Evolutionary conservation across 2,888 invertebrate genomes (phyloP).

Genomic region (Lumbricus terrestris): DNA sequence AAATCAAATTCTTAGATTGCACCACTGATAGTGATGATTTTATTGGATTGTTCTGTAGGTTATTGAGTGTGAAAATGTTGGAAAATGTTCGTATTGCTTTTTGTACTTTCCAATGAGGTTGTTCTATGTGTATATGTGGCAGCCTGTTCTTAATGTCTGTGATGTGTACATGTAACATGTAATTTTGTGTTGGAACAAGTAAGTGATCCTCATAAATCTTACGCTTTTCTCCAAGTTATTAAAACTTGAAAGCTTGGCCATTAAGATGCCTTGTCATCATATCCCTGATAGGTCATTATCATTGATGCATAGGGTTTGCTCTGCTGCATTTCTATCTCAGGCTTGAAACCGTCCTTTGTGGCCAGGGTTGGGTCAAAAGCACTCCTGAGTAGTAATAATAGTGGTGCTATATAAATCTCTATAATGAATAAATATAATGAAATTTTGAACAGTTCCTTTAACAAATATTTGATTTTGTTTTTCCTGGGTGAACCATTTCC

Average conservation of each 20-base stretch:
- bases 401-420: too few relatives aligned
- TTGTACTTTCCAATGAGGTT: not conserved
- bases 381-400: too few relatives aligned
- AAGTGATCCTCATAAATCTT: not conserved
- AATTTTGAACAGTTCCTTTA: not conserved
- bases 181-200: not conserved
- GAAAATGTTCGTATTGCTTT: not conserved
- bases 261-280: too few relatives aligned
- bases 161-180: too few relatives aligned
- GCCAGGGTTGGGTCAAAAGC: too few relatives aligned
- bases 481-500: not conserved
- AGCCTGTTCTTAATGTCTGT: not conserved
- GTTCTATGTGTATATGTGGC: not conserved
- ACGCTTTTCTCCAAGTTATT: not conserved
- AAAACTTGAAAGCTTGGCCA: not conserved
- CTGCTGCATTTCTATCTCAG: too few relatives aligned
- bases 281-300: not conserved
- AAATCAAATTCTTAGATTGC: not conserved
- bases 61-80: not conserved
- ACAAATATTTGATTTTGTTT: not conserved
- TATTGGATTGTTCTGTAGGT: not conserved
- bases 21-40: not conserved
- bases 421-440: too few relatives aligned
- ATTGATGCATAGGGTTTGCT: too few relatives aligned
- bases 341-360: too few relatives aligned